A percentile compares a stretch with the other conserved stretches of the same genome.
Conservation (phyloP, 92 coral and sea anemone species). For the Palythoa heliodiscus region DNA sequence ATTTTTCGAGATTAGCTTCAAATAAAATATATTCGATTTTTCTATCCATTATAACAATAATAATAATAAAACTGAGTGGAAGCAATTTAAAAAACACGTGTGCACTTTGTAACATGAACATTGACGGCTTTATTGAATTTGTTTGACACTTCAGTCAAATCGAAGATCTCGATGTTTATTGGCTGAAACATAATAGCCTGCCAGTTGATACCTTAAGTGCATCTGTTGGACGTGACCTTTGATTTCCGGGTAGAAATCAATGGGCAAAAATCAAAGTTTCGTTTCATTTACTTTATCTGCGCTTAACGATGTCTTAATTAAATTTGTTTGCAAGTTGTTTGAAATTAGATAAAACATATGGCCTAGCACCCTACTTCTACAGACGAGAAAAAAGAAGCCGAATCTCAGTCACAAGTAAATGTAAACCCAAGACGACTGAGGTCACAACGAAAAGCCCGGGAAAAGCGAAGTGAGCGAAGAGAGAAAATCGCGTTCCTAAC, state of each 20-base stretch:
- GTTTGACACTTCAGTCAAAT: no score
- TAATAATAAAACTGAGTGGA: not conserved
- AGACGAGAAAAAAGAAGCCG: not conserved
- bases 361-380: no score
- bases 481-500: not conserved
- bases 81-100: not conserved
- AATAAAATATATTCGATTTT: conserved; percentile 19
- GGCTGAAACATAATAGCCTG: no score
- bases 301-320: no score
- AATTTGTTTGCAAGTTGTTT: no score
- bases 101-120: not conserved
- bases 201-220: no score
- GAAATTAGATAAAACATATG: no score
- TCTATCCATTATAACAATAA: conserved; percentile 11
- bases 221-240: not conserved
- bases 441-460: conserved; percentile 25
- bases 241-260: not conserved
- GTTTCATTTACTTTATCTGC: not conserved
- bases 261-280: not conserved
- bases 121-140: not conserved
- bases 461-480: conserved; percentile 33
- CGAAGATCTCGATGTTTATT: no score
- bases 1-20: conserved; percentile 34
- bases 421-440: conserved; percentile 4
- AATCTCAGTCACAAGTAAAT: not conserved